These are phyloP conservation scores for Anguilla obscura DNA, from an alignment of 2,797 vertebrate species.

Conservation along the genomic window DNA sequence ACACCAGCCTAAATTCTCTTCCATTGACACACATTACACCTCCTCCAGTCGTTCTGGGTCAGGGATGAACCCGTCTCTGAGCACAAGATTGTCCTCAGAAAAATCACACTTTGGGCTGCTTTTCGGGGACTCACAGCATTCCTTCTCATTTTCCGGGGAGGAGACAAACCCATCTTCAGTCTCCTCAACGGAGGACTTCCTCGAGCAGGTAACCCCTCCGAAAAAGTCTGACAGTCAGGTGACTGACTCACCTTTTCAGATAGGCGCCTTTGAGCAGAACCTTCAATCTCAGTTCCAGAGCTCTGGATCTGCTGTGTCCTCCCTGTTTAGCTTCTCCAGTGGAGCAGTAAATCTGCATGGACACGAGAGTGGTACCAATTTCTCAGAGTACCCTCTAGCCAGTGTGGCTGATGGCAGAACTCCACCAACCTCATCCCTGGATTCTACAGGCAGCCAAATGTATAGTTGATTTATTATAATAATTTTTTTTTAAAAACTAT, in stretches of 20 bases:
- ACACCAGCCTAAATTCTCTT: slow-evolving; percentile 90
- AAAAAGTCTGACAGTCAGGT: slow-evolving; percentile 93
- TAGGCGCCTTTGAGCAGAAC: slow-evolving; percentile 94
- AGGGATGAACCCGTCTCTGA: slow-evolving; percentile 91
- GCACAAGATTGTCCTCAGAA: slow-evolving; percentile 82
- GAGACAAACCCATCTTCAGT: slow-evolving; percentile 90
- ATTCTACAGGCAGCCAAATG: slow-evolving; percentile 91
- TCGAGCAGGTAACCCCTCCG: slow-evolving; percentile 93
- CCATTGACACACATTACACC: slow-evolving; percentile 90
- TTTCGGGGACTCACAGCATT: slow-evolving; percentile 94
- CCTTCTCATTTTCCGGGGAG: slow-evolving; percentile 96
- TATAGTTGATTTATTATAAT: slow-evolving; percentile 80
- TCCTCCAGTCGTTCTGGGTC: slow-evolving; percentile 91
- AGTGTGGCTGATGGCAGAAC: slow-evolving; percentile 92
- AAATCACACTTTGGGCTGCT: slow-evolving; percentile 97
- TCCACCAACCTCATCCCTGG: slow-evolving; percentile 93
- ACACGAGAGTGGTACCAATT: slow-evolving; percentile 87
- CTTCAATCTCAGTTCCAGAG: slow-evolving; percentile 93
- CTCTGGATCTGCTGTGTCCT: slow-evolving; percentile 84
- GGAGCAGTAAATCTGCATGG: slow-evolving; percentile 93
- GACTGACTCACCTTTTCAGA: slow-evolving; percentile 94
- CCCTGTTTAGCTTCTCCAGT: slow-evolving; percentile 92
- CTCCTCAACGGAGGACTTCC: slow-evolving; percentile 92
- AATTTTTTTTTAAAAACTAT: slow-evolving; percentile 47
- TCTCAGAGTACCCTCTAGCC: slow-evolving; percentile 95